Conservation (phyloP, 2,797 vertebrate genomes). For the Bovichtus variegatus region DNA sequence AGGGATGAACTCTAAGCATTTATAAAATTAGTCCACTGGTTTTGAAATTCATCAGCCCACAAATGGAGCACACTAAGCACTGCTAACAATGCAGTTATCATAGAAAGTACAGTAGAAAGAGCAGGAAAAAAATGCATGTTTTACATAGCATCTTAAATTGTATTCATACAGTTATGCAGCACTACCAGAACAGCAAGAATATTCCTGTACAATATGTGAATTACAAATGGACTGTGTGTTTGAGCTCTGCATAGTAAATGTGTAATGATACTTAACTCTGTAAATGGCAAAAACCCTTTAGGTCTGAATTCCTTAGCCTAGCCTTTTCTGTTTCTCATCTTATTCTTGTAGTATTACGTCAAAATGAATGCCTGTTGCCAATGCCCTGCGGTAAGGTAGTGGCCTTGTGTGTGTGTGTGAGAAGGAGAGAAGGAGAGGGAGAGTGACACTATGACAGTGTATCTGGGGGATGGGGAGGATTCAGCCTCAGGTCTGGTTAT, state of each 20-base stretch:
- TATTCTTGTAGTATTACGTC: constrained; percentile 60
- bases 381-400: constrained; percentile 72
- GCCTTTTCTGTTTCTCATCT: constrained; percentile 41
- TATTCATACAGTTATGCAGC: not conserved
- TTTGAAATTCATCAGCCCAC: constrained; percentile 29
- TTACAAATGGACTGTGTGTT: constrained; percentile 32
- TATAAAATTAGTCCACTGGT: constrained; percentile 36
- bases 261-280: constrained; percentile 12
- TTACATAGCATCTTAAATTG: not conserved
- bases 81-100: constrained; percentile 9
- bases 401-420: constrained; percentile 48
- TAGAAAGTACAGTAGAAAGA: not conserved
- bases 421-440: constrained; percentile 36
- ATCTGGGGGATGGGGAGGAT: constrained; percentile 78
- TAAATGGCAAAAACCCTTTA: constrained; percentile 27
- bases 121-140: not conserved
- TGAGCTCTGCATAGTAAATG: constrained; percentile 17
- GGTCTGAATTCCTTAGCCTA: constrained; percentile 40
- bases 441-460: constrained; percentile 76
- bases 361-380: constrained; percentile 76
- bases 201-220: not conserved
- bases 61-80: constrained; percentile 1
- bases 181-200: not conserved
- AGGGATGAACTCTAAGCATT: constrained; percentile 34
- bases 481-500: constrained; percentile 81